Evolutionary conservation across 2,888 invertebrate genomes (phyloP).

Genomic region (Leucoma salicis): DNA sequence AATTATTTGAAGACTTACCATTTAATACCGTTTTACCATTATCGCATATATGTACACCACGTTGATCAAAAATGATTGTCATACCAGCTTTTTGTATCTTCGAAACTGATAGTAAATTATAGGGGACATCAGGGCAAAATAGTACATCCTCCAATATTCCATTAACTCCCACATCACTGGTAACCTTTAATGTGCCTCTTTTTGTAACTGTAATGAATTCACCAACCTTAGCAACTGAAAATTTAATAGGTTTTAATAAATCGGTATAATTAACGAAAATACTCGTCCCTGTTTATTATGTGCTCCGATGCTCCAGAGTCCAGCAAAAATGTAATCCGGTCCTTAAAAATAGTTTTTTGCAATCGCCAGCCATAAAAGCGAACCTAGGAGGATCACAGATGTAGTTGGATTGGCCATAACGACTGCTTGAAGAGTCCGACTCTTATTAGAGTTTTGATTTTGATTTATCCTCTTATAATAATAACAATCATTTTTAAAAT

Average conservation of each 20-base stretch:
- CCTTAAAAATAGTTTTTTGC: too few relatives aligned
- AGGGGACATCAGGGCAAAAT: not conserved
- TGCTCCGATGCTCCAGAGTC: too few relatives aligned
- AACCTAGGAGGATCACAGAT: too few relatives aligned
- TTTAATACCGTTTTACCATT: not conserved
- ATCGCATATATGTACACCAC: not conserved
- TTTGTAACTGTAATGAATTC: conserved; percentile 39
- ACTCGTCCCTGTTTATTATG: too few relatives aligned
- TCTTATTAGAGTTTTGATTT: too few relatives aligned
- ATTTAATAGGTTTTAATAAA: conserved; percentile 29
- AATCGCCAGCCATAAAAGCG: too few relatives aligned
- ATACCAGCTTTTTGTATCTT: not conserved
- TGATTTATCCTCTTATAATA: too few relatives aligned
- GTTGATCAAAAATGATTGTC: not conserved
- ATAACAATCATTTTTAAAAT: not conserved
- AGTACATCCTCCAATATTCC: too few relatives aligned
- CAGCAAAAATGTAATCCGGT: too few relatives aligned
- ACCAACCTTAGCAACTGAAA: conserved; percentile 39
- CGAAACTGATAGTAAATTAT: not conserved
- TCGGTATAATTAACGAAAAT: not conserved
- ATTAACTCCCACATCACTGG: too few relatives aligned
- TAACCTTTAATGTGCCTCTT: conserved; percentile 14
- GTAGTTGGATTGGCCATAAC: too few relatives aligned
- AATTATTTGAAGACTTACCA: not conserved
- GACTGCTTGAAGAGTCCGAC: too few relatives aligned